Conservation (phyloP, 2,888 invertebrate species). For the Stenodera caucasica region DNA sequence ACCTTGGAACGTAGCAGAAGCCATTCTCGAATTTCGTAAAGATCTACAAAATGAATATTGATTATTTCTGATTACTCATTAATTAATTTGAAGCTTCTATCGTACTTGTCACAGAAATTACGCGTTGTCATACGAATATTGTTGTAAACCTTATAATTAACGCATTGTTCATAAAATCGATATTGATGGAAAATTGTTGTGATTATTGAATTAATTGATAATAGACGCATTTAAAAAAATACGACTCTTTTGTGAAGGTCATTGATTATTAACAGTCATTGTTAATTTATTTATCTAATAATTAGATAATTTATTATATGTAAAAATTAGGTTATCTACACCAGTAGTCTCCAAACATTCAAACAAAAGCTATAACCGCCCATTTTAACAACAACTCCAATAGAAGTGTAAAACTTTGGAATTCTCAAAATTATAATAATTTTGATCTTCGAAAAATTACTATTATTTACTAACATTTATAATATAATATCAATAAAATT, state of each 20-base stretch:
- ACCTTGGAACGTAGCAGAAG: conserved; percentile 55
- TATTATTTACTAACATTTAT: too few species aligned
- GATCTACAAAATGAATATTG: background rate
- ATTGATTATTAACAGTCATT: background rate
- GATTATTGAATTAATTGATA: background rate
- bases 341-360: background rate
- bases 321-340: background rate
- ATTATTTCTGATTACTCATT: background rate
- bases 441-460: too few species aligned
- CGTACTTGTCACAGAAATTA: background rate
- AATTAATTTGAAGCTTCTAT: too few species aligned
- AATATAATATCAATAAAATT: too few species aligned
- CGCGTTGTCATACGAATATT: background rate
- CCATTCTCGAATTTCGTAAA: background rate
- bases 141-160: background rate
- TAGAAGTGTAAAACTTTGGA: background rate
- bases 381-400: too few species aligned
- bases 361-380: too few species aligned
- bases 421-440: too few species aligned
- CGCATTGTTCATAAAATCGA: background rate
- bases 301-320: conserved; percentile 1
- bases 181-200: background rate
- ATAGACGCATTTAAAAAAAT: background rate
- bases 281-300: background rate
- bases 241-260: background rate